These are phyloP conservation scores for Aphis gossypii DNA, from an alignment of 1,140 invertebrate species.

Conservation along the genomic window DNA sequence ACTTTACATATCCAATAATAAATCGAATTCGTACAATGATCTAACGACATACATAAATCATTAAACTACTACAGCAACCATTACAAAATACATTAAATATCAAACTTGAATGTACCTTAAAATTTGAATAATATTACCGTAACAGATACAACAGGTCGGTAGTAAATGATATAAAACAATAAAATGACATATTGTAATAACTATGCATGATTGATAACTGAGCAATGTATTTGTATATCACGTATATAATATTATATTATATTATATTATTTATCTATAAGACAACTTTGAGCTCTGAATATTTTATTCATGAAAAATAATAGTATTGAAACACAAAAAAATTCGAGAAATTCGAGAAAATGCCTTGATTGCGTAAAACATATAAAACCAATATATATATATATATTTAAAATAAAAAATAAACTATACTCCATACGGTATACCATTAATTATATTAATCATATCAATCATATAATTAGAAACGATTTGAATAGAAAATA, in stretches of 20 bases:
- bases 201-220: neutral
- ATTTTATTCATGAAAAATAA: neutral
- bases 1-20: neutral
- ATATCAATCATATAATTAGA: neutral
- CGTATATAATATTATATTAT: neutral
- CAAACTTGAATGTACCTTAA: neutral
- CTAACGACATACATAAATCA: neutral
- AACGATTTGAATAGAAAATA: neutral
- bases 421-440: neutral
- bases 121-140: neutral
- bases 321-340: neutral
- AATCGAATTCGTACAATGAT: neutral
- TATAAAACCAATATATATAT: neutral
- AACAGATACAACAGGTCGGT: neutral
- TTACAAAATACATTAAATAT: neutral
- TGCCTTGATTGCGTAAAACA: neutral
- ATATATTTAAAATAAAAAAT: neutral
- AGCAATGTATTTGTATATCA: neutral
- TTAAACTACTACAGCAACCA: neutral
- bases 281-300: neutral
- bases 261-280: neutral
- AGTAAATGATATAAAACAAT: neutral
- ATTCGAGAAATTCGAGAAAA: neutral
- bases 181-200: neutral
- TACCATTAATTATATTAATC: neutral